phyloP scores from a whole-genome alignment of 2,113 vertebrate genomes.

The Baryphthengus martii region DNA sequence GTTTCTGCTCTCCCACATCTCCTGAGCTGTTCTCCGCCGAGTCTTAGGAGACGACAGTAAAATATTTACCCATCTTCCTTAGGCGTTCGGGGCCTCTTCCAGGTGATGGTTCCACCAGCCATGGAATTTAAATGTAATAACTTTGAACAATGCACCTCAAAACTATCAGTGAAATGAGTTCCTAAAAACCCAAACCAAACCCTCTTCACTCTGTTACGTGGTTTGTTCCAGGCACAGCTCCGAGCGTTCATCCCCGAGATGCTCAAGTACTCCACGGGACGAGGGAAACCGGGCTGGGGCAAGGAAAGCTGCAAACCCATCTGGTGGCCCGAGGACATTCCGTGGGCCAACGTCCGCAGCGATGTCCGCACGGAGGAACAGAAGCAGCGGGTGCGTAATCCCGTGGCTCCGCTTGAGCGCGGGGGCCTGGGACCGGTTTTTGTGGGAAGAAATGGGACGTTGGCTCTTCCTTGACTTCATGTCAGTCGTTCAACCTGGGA shows the following conservation, averaged over 20 bases:
- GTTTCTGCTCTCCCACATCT: not conserved
- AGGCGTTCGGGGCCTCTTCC: not conserved
- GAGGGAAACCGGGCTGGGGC: slow-evolving; percentile 97
- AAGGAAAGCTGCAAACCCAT: slow-evolving; percentile 97
- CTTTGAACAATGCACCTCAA: fast-evolving
- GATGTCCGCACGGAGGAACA: slow-evolving; percentile 97
- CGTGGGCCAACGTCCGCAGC: slow-evolving; percentile 97
- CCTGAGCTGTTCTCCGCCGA: not conserved
- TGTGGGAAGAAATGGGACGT: no score
- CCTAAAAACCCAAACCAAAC: not conserved
- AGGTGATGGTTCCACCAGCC: not conserved
- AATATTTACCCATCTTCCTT: not conserved
- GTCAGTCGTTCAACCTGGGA: not conserved
- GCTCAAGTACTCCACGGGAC: slow-evolving; percentile 97
- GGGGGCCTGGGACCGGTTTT: fast-evolving
- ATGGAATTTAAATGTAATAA: not conserved
- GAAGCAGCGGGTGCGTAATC: slow-evolving; percentile 88
- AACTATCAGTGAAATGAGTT: fast-evolving
- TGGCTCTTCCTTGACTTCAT: not conserved
- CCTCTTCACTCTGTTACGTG: not conserved
- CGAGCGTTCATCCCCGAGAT: slow-evolving; percentile 98
- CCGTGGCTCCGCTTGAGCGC: fast-evolving
- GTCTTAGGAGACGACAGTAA: not conserved
- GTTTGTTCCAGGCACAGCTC: slow-evolving; percentile 85
- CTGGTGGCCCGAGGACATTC: slow-evolving; percentile 99